Conservation (phyloP, 2,797 vertebrate species). For the Sebastes goodei region DNA sequence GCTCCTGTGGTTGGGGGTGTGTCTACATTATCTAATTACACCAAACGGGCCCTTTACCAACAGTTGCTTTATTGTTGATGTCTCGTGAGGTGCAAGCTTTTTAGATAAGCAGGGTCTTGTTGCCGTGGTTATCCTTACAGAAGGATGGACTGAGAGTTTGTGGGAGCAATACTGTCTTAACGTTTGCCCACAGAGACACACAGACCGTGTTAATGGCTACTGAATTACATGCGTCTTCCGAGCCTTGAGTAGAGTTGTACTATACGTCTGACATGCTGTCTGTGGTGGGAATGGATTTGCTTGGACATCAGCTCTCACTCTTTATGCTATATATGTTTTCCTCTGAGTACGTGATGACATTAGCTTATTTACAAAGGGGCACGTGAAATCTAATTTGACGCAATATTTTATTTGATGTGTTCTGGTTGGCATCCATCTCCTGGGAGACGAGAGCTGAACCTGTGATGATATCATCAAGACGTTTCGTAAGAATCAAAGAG, state of each 20-base stretch:
- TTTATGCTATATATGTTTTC: background rate
- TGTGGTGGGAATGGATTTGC: background rate
- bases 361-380: slow-evolving; percentile 18
- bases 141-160: slow-evolving; percentile 2
- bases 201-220: background rate
- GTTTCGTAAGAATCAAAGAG: slow-evolving; percentile 51
- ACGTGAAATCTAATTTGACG: slow-evolving; percentile 32
- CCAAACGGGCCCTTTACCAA: background rate
- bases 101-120: slow-evolving; percentile 26
- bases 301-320: background rate
- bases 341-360: slow-evolving; percentile 19
- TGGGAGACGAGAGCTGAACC: slow-evolving; percentile 41
- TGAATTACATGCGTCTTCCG: background rate
- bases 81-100: slow-evolving; percentile 4
- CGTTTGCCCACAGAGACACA: background rate
- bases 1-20: background rate
- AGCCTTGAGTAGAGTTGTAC: background rate
- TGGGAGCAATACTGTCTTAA: background rate
- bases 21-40: slow-evolving; percentile 25
- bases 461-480: slow-evolving; percentile 54
- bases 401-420: slow-evolving; percentile 51
- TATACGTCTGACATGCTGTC: background rate
- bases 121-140: slow-evolving; percentile 12
- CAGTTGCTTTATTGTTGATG: slow-evolving; percentile 19
- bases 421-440: slow-evolving; percentile 31